These are phyloP conservation scores for Chondrosia reniformis DNA, from an alignment of 37 sponge, comb jelly and placozoan genomes.

Conservation along the genomic window DNA sequence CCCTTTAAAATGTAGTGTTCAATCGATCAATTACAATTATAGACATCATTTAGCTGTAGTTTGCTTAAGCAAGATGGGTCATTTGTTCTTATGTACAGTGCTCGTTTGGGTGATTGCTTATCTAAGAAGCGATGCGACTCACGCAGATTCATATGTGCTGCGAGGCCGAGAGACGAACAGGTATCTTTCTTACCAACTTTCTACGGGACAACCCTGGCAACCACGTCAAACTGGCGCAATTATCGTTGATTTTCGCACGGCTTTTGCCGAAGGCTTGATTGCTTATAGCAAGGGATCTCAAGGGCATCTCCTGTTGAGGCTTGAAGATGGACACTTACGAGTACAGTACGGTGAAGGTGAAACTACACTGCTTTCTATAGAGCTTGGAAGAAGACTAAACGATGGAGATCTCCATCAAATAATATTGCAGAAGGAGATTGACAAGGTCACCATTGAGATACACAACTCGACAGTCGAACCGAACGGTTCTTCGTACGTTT, in stretches of 20 bases:
- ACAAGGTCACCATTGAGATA: background rate
- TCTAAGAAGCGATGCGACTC: no score
- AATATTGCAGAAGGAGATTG: background rate
- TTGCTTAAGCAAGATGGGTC: no score
- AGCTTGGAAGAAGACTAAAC: background rate
- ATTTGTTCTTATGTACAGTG: no score
- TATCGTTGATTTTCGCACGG: background rate
- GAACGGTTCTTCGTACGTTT: background rate
- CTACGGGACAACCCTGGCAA: no score
- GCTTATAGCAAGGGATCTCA: background rate
- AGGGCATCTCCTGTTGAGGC: conserved; percentile 9
- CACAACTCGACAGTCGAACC: no score
- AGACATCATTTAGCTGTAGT: no score
- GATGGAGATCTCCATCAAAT: background rate
- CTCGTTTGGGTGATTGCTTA: no score
- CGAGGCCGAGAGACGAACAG: no score
- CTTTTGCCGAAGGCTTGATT: background rate
- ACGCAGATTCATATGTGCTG: no score
- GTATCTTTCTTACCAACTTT: no score
- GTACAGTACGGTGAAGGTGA: background rate
- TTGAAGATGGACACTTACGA: background rate
- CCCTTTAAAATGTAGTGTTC: no score
- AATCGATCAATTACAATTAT: no score
- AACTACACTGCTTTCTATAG: background rate
- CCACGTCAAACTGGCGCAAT: background rate